Evolutionary conservation across 2,797 vertebrate genomes (phyloP), one percentile per base, ranked within the genome.

Genomic region (Gila robusta): DNA sequence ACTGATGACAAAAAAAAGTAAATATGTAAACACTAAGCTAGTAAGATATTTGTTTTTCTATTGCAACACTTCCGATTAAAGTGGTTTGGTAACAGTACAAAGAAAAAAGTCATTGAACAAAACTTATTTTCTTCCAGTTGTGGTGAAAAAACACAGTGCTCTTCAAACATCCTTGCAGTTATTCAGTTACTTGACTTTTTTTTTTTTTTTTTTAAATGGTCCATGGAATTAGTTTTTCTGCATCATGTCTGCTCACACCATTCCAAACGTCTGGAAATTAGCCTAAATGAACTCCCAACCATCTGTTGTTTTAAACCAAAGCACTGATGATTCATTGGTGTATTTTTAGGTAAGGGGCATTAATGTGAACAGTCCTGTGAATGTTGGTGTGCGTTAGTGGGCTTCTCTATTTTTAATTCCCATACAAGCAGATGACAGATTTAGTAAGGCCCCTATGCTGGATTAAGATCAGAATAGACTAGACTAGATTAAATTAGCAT

Each of bases 21-120:
- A 97, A 96, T 93, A 95, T 98, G 97, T 98, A 98, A 99, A 99
- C 97, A 97, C 98, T 98, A 98, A 94, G 96, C 97, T 99, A 99
- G 94, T 91, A 90, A 94, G 94, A 94, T 92, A 94, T 94, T 95
- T 97, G 93, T 95, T 95, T 95, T 97, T 96, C 97, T 98, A 98
- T 98, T 98, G 98, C 97, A 98, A 98, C 97, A 98, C 94, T 96
- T 99, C 96, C 96, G 94, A 96, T 88, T 96, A 97, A 98, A 97
- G 97, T 98, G 97, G 97, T 97, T 98, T 96, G 95, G 96, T 96
- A 97, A 98, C 97, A 97, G 96, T 97, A 98, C 96, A 97, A 97
- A 97, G 96, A 94, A 93, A 92, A 88, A 95, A 95, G 91, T 92
- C 96, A 96, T 96, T 97, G 95, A 96, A 97, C 95, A 95, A 95